These are phyloP conservation scores for Eupeodes latifasciatus DNA, from an alignment of 2,888 invertebrate genomes.

Conservation along the genomic window DNA sequence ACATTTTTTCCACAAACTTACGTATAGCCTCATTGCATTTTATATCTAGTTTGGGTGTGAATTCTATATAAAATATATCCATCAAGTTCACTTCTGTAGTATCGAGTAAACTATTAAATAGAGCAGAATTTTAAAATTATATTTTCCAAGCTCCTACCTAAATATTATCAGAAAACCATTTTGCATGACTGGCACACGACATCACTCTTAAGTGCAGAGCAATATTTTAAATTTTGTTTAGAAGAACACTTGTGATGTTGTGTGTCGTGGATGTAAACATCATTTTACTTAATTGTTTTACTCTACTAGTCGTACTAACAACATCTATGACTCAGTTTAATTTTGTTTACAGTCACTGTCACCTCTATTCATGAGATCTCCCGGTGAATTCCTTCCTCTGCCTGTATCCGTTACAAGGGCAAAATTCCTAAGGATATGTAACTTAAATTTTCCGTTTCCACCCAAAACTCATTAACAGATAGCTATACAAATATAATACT, in stretches of 20 bases:
- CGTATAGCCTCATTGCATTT: too few species aligned
- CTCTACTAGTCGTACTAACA: neutral
- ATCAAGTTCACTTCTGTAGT: too few species aligned
- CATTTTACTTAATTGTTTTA: constrained; percentile 54
- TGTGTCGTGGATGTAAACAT: constrained; percentile 15
- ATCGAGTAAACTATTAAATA: too few species aligned
- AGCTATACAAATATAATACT: neutral
- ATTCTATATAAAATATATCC: too few species aligned
- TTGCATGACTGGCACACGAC: neutral
- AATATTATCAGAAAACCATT: too few species aligned
- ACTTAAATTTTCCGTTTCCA: constrained; percentile 67
- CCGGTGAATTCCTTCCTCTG: constrained; percentile 10
- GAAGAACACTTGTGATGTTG: neutral
- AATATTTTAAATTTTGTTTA: neutral
- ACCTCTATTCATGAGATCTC: constrained; percentile 55
- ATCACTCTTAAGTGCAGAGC: neutral
- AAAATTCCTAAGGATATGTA: constrained; percentile 38
- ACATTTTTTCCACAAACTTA: too few species aligned
- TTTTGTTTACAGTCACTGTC: constrained; percentile 36
- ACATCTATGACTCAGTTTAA: constrained; percentile 12
- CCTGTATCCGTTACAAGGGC: constrained; percentile 39
- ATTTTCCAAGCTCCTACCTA: too few species aligned
- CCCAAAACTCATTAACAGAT: constrained; percentile 72
- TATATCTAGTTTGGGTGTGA: too few species aligned
- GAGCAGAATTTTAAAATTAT: too few species aligned